Conservation (phyloP, 1,140 invertebrate species). For the Brachionus rotundiformis region DNA sequence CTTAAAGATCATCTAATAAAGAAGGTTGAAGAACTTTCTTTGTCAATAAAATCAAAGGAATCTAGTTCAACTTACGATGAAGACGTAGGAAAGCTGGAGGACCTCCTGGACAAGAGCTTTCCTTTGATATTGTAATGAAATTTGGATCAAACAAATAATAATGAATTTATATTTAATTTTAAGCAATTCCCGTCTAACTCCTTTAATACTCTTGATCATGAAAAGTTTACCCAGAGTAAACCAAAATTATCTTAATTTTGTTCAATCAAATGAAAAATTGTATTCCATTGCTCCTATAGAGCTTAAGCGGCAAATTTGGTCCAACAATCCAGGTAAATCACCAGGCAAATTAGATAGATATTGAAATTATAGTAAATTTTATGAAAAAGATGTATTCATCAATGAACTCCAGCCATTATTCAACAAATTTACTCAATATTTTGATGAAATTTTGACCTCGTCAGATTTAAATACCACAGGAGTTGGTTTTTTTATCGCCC, state of each 20-base stretch:
- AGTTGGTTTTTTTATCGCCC: background rate
- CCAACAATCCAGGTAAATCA: slow-evolving; percentile 91
- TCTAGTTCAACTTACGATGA: slow-evolving; percentile 66
- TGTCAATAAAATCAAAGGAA: slow-evolving; percentile 66
- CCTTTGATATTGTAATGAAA: slow-evolving; percentile 82
- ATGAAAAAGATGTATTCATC: slow-evolving; percentile 86
- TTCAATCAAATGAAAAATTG: slow-evolving; percentile 80
- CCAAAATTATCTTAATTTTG: slow-evolving; percentile 55
- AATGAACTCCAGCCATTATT: slow-evolving; percentile 71
- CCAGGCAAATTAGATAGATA: background rate
- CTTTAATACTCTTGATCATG: slow-evolving; percentile 25
- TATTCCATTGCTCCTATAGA: slow-evolving; percentile 92
- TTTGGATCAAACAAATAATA: slow-evolving; percentile 61
- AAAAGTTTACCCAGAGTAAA: background rate
- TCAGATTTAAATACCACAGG: background rate
- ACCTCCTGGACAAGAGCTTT: slow-evolving; percentile 87
- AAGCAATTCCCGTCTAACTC: background rate
- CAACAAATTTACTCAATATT: slow-evolving; percentile 74
- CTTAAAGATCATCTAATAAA: slow-evolving; percentile 81
- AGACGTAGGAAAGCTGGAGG: slow-evolving; percentile 80
- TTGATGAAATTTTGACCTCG: slow-evolving; percentile 38
- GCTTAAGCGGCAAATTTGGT: slow-evolving; percentile 96
- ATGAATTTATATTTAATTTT: background rate
- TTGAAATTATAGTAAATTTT: too few relatives aligned
- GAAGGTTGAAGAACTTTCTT: slow-evolving; percentile 81